These are phyloP conservation scores for Sphaerophoria rueppellii DNA, from an alignment of 2,888 invertebrate genomes.

Conservation along the genomic window DNA sequence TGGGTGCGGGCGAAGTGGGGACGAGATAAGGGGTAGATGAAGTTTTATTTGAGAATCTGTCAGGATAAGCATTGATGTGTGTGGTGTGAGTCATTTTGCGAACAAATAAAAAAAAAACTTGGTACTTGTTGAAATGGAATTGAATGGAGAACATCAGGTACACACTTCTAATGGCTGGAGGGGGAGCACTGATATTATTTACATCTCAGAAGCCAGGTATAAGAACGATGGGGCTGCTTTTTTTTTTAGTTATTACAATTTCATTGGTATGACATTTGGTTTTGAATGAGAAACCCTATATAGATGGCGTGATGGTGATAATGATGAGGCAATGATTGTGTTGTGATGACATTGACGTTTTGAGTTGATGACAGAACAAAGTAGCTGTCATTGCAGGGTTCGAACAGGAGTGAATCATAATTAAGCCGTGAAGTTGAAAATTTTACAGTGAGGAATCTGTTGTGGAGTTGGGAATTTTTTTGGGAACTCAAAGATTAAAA, in stretches of 20 bases:
- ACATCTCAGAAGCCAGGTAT: conserved; percentile 43
- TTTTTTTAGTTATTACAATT: conserved; percentile 41
- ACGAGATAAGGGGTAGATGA: not conserved
- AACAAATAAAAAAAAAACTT: not conserved
- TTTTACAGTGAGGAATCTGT: too few relatives aligned
- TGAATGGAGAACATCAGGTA: conserved; percentile 7
- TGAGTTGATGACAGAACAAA: conserved; percentile 31
- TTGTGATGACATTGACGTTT: conserved; percentile 59
- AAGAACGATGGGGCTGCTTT: conserved; percentile 19
- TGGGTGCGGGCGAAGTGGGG: not conserved
- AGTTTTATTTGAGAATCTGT: conserved; percentile 64
- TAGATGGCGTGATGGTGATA: conserved; percentile 45
- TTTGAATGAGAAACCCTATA: conserved; percentile 40
- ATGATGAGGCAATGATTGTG: conserved; percentile 65
- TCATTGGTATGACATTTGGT: conserved; percentile 42
- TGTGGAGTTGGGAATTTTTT: too few relatives aligned
- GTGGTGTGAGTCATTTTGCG: conserved; percentile 65
- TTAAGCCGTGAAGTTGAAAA: too few relatives aligned
- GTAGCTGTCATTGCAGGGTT: not conserved
- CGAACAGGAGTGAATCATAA: too few relatives aligned
- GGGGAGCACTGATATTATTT: conserved; percentile 62
- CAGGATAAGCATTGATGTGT: conserved; percentile 68
- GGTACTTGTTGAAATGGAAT: conserved; percentile 13
- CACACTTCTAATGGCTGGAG: not conserved
- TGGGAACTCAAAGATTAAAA: too few relatives aligned